A percentile compares a stretch with the other conserved stretches of the same genome.
Evolutionary conservation across 2,888 invertebrate genomes (phyloP).

Genomic region (Gymnocheta viridis): DNA sequence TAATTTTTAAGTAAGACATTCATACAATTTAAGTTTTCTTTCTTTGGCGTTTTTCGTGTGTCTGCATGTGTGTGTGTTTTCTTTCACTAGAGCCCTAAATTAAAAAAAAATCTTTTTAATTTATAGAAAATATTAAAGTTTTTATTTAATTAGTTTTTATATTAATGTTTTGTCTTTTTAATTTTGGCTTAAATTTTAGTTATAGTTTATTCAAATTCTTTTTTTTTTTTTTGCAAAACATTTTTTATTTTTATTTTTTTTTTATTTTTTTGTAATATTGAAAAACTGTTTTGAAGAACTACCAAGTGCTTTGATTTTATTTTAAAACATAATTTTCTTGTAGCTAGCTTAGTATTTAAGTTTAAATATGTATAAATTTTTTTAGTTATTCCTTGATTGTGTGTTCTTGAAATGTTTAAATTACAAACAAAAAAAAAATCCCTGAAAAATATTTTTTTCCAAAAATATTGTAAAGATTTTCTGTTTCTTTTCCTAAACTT

Average conservation of each 20-base stretch:
- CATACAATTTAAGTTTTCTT: slow-evolving; percentile 50
- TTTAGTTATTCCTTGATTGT: background rate
- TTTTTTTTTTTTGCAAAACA: slow-evolving; percentile 12
- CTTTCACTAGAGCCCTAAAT: background rate
- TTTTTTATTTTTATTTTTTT: background rate
- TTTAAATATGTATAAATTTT: slow-evolving; percentile 5
- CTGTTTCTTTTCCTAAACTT: slow-evolving; percentile 23
- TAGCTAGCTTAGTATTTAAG: slow-evolving; percentile 27
- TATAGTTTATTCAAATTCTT: background rate
- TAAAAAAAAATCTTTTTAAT: no score
- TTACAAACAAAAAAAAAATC: background rate
- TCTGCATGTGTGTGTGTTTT: no score
- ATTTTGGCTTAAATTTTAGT: slow-evolving; percentile 1
- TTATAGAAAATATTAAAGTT: no score
- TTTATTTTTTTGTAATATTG: slow-evolving; percentile 10
- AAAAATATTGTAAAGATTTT: slow-evolving; percentile 8
- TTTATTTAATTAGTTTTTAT: slow-evolving; percentile 8
- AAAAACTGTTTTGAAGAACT: background rate
- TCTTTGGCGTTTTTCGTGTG: background rate
- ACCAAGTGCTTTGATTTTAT: background rate
- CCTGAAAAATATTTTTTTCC: slow-evolving; percentile 11
- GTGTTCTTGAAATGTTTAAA: background rate
- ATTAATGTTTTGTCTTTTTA: background rate
- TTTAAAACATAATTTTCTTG: slow-evolving; percentile 2
- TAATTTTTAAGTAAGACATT: slow-evolving; percentile 61